These are phyloP conservation scores for Oryzias curvinotus DNA, from an alignment of 2,113 vertebrate genomes.

Conservation along the genomic window DNA sequence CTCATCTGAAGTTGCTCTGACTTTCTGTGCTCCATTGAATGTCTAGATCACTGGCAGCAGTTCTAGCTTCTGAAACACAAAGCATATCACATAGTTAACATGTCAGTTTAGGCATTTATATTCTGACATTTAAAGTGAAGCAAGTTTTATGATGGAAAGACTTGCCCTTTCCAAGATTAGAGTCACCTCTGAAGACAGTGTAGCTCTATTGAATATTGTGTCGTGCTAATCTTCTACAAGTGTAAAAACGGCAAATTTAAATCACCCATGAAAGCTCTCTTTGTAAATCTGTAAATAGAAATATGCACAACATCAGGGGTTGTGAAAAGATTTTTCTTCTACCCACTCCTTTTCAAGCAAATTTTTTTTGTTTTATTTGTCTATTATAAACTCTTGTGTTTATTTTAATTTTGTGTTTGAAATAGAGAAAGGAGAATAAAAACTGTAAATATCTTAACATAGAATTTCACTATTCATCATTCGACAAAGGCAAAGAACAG, in stretches of 20 bases:
- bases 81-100: neutral
- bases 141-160: conserved; percentile 31
- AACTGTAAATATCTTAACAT: too few species aligned
- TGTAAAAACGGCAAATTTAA: conserved; percentile 27
- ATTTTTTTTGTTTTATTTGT: neutral
- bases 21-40: too few species aligned
- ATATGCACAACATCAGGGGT: too few species aligned
- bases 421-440: too few species aligned
- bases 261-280: neutral
- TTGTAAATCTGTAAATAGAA: neutral
- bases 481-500: too few species aligned
- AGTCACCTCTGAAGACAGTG: conserved; percentile 22
- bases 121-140: conserved; percentile 31
- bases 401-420: too few species aligned
- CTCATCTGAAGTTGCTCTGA: too few species aligned
- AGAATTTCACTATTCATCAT: too few species aligned
- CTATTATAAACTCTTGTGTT: neutral
- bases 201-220: conserved; percentile 14
- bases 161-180: conserved; percentile 33
- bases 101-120: neutral
- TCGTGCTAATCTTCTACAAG: conserved; percentile 38
- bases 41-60: too few species aligned
- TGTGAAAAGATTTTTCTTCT: too few species aligned
- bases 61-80: neutral
- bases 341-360: too few species aligned